Conservation (phyloP, 2,113 vertebrate genomes). For the Carettochelys insculpta region DNA sequence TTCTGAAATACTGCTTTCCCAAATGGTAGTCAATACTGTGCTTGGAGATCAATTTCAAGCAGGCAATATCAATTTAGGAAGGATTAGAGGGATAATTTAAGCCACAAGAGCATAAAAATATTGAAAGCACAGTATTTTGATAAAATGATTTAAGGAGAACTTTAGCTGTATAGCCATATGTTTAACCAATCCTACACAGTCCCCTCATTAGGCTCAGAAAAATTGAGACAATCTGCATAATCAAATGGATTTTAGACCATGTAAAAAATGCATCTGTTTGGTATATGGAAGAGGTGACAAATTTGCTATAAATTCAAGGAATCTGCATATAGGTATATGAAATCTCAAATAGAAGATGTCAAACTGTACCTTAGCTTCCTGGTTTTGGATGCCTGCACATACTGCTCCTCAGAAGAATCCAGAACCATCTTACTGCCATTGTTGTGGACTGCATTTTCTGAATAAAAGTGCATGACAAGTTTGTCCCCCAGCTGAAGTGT, state of each 20-base stretch:
- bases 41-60: no score
- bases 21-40: no score
- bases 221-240: background rate
- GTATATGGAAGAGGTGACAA: background rate
- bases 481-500: background rate
- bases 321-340: no score
- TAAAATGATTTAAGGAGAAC: background rate
- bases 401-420: constrained; percentile 62
- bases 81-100: background rate
- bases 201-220: background rate
- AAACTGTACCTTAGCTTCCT: constrained; percentile 84
- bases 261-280: background rate
- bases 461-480: background rate
- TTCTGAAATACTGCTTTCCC: no score
- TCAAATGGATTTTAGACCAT: background rate
- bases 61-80: background rate
- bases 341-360: background rate
- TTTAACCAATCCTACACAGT: background rate
- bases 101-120: background rate
- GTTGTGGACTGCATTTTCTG: constrained; percentile 70
- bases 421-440: constrained; percentile 23
- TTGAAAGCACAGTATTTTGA: background rate
- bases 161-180: background rate
- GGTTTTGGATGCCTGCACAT: constrained; percentile 56
- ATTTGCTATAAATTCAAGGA: background rate